phyloP scores from a whole-genome alignment of 64 coral and sea anemone genomes.

The Orbicella faveolata region DNA sequence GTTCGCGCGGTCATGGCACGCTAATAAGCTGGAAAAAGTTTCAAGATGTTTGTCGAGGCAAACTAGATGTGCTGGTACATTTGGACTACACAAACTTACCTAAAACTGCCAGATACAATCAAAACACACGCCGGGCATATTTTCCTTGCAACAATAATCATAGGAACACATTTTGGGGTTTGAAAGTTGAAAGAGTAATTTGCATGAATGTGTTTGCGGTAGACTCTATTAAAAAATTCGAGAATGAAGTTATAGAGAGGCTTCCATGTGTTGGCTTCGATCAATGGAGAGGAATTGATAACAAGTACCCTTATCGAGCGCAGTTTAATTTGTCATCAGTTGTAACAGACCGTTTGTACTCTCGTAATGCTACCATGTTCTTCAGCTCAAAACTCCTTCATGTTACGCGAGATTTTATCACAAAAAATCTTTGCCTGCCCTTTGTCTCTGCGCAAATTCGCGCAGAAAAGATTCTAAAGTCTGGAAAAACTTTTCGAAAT shows the following conservation, averaged over 20 bases:
- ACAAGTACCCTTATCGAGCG: conserved; percentile 35
- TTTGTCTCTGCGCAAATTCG: conserved; percentile 80
- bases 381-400: conserved; percentile 68
- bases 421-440: conserved; percentile 28
- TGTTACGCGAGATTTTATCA: conserved; percentile 70
- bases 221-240: conserved; percentile 57
- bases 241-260: conserved; percentile 26
- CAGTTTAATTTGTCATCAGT: conserved; percentile 58
- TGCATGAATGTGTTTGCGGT: conserved; percentile 42
- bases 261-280: not conserved
- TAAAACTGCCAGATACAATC: not conserved
- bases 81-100: conserved; percentile 43
- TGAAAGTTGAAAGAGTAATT: not conserved
- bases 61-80: conserved; percentile 83
- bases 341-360: conserved; percentile 37
- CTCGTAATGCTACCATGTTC: conserved; percentile 22
- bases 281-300: conserved; percentile 49
- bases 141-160: not conserved
- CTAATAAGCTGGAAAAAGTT: conserved; percentile 71
- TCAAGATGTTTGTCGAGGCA: conserved; percentile 56
- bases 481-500: not conserved
- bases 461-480: conserved; percentile 55
- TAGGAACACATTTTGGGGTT: not conserved
- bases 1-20: conserved; percentile 68
- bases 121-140: not conserved